Percentiles rank a stretch among this genome's conserved stretches.
phyloP scores from a whole-genome alignment of 2,797 vertebrate species.

The Chelmon rostratus region DNA sequence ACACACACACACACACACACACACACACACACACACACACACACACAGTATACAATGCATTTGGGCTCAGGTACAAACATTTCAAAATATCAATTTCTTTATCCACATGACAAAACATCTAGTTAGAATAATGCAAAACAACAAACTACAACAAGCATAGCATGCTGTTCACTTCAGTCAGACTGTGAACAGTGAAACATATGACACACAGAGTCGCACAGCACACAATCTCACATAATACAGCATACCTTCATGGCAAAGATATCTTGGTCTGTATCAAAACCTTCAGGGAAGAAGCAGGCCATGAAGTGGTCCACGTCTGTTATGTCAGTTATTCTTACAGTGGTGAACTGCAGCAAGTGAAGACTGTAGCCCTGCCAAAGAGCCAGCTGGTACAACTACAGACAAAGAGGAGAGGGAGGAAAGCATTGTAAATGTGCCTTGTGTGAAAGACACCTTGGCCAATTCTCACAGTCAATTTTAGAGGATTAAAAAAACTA shows the following conservation, averaged over 20 bases:
- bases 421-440: constrained; percentile 1
- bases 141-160: neutral
- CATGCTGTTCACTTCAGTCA: neutral
- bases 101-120: neutral
- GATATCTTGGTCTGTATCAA: constrained; percentile 83
- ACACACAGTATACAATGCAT: neutral
- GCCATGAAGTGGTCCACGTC: constrained; percentile 86
- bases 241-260: constrained; percentile 86
- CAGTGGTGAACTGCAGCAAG: constrained; percentile 84
- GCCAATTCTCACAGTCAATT: neutral
- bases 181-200: neutral
- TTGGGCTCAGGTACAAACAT: neutral
- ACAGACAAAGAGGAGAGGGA: constrained; percentile 6
- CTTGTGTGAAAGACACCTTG: neutral
- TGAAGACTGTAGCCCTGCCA: constrained; percentile 91
- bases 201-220: constrained; percentile 13
- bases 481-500: neutral
- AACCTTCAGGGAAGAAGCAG: constrained; percentile 90
- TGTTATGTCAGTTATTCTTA: constrained; percentile 81
- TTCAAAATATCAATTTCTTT: constrained; percentile 5
- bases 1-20: constrained; percentile 30
- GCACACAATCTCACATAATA: constrained; percentile 2
- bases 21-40: no score
- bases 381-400: constrained; percentile 92
- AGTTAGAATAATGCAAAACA: neutral